phyloP scores from a whole-genome alignment of 1,140 invertebrate genomes.

The Potamilus streckersoni region DNA sequence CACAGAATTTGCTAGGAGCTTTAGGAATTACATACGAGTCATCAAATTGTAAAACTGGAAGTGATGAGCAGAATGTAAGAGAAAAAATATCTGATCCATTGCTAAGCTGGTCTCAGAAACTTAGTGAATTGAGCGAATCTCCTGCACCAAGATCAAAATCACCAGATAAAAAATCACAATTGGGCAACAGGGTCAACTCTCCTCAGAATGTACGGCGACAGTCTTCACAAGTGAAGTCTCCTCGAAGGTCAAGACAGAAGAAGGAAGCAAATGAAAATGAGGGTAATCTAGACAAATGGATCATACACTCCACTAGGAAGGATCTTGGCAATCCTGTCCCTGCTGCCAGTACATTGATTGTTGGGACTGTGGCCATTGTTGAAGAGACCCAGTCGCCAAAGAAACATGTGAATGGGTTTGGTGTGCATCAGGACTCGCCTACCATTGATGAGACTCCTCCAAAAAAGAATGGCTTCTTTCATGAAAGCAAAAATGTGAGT shows the following conservation, averaged over 20 bases:
- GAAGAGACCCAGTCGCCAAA: conserved; percentile 55
- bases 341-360: conserved; percentile 5
- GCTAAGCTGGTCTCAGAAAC: conserved; percentile 32
- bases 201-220: too few species aligned
- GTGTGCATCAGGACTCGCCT: background rate
- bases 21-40: background rate
- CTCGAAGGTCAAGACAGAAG: conserved; percentile 7
- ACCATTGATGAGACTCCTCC: conserved; percentile 46
- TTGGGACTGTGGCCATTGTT: conserved; percentile 35
- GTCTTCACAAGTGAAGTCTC: background rate
- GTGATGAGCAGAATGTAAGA: conserved; percentile 1
- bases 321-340: background rate
- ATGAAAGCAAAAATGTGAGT: conserved; percentile 17
- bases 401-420: conserved; percentile 14
- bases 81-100: conserved; percentile 24
- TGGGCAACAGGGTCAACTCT: conserved; percentile 8
- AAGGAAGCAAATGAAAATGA: conserved; percentile 17
- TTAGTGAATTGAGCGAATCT: conserved; percentile 31
- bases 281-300: conserved; percentile 41
- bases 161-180: conserved; percentile 29
- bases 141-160: conserved; percentile 3
- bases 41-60: conserved; percentile 4
- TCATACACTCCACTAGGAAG: conserved; percentile 36
- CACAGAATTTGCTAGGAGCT: conserved; percentile 22
- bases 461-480: conserved; percentile 11